Percentiles rank a stretch among this genome's conserved stretches.
Conservation (phyloP, 2,797 vertebrate species). For the Trachurus trachurus region DNA sequence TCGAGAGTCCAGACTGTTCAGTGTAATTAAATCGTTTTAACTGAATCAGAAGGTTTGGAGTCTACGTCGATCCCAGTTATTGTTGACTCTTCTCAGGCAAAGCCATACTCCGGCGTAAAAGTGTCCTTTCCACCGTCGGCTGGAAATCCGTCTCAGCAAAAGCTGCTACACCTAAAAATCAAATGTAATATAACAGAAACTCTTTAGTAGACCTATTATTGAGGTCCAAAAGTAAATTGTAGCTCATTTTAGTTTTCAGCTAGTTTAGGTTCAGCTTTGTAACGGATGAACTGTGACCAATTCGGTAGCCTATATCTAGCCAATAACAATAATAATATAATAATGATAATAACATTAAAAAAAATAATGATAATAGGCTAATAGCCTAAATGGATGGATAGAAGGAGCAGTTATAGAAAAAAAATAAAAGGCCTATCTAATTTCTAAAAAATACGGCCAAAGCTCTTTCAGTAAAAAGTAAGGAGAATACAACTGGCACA, state of each 20-base stretch:
- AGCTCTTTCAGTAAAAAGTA: not conserved
- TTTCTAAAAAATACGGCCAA: not conserved
- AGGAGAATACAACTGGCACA: not conserved
- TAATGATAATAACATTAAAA: not conserved
- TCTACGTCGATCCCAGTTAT: constrained; percentile 47
- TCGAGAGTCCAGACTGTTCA: constrained; percentile 14
- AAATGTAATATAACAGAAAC: constrained; percentile 10
- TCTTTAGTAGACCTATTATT: not conserved
- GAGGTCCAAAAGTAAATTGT: not conserved
- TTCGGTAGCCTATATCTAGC: not conserved
- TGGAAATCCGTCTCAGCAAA: constrained; percentile 51
- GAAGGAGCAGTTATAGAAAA: not conserved
- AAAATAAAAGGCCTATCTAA: too few species aligned
- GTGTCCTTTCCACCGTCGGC: constrained; percentile 42
- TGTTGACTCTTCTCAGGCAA: constrained; percentile 55
- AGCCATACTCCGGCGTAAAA: constrained; percentile 73
- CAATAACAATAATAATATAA: not conserved
- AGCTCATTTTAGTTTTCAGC: not conserved
- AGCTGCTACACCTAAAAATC: constrained; percentile 64
- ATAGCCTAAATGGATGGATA: not conserved
- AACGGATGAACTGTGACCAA: not conserved
- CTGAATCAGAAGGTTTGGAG: constrained; percentile 15
- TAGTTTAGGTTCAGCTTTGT: not conserved
- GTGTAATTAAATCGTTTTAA: constrained; percentile 17
- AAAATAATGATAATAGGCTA: not conserved